phyloP scores from a whole-genome alignment of 2,888 invertebrate species.

The Heliconius sara region DNA sequence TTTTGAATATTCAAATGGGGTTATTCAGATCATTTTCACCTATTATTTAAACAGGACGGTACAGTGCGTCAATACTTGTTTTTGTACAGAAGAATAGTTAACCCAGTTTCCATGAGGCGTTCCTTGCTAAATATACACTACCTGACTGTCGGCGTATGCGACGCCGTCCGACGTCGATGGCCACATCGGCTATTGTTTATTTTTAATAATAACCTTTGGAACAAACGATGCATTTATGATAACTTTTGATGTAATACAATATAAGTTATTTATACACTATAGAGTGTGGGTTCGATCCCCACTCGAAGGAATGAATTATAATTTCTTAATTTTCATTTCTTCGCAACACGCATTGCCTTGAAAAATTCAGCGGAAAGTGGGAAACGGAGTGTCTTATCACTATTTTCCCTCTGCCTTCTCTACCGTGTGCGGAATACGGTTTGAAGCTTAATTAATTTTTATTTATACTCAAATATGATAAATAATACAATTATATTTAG shows the following conservation, averaged over 20 bases:
- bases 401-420: too few species aligned
- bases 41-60: constrained; percentile 50
- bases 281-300: too few species aligned
- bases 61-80: constrained; percentile 73
- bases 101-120: constrained; percentile 70
- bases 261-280: neutral
- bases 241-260: neutral
- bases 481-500: neutral
- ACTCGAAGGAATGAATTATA: too few species aligned
- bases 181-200: constrained; percentile 47
- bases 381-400: too few species aligned
- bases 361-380: too few species aligned
- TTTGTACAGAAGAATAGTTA: constrained; percentile 78
- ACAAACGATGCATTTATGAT: neutral
- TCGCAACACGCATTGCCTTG: too few species aligned
- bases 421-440: too few species aligned
- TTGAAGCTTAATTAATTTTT: too few species aligned
- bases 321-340: too few species aligned
- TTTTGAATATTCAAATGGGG: constrained; percentile 63
- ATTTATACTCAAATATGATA: neutral
- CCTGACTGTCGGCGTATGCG: constrained; percentile 68
- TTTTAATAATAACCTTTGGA: constrained; percentile 43
- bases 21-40: constrained; percentile 70
- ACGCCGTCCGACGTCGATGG: constrained; percentile 51
- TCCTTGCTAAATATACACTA: constrained; percentile 65